A percentile compares a stretch with the other conserved stretches of the same genome.
phyloP scores from a whole-genome alignment of 2,113 vertebrate species.

The Micronisus gabar region DNA sequence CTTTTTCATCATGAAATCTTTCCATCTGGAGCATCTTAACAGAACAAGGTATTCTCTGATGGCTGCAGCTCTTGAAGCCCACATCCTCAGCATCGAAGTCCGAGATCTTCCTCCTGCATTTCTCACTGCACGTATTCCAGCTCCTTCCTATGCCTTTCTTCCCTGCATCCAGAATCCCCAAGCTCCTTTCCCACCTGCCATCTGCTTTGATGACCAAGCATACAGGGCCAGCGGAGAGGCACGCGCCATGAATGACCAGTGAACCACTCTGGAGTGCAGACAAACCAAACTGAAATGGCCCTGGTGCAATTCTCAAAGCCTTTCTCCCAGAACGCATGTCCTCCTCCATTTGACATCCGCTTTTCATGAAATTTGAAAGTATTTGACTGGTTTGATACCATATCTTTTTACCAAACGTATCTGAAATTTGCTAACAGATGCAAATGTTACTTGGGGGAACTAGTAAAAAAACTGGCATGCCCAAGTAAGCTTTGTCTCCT shows the following conservation, averaged over 20 bases:
- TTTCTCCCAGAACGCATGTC: background rate
- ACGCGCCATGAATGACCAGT: background rate
- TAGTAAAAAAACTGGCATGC: background rate
- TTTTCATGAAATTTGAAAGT: background rate
- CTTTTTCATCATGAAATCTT: background rate
- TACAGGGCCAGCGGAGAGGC: no score
- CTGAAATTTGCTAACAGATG: background rate
- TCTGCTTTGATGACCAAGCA: background rate
- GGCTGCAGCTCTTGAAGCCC: background rate
- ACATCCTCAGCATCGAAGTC: background rate
- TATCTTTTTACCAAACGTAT: background rate
- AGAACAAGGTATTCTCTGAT: background rate
- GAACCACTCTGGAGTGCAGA: background rate
- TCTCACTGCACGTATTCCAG: background rate
- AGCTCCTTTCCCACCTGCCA: background rate
- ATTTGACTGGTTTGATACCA: fast-evolving
- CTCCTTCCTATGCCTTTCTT: background rate
- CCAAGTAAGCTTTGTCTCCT: background rate
- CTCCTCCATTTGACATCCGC: background rate
- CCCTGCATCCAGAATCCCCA: background rate
- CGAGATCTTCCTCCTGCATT: background rate
- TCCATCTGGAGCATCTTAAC: background rate
- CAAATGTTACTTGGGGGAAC: background rate
- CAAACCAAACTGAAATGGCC: background rate
- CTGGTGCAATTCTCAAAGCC: background rate